Evolutionary conservation across 2,888 invertebrate species (phyloP), one percentile per base, ranked within the genome.

Genomic region (Eupithecia dodoneata): DNA sequence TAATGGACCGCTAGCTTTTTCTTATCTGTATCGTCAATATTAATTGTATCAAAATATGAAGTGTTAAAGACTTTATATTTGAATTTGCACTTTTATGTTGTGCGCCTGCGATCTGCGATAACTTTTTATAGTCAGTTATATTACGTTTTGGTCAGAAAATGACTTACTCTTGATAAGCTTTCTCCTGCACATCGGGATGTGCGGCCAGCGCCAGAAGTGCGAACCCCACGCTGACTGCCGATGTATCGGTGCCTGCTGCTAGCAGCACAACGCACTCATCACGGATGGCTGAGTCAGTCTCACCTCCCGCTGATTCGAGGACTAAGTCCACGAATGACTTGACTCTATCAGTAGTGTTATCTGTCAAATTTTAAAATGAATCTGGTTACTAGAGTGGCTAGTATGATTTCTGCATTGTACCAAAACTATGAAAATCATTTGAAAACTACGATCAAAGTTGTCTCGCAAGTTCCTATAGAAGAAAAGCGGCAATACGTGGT

Each of bases 211-310:
- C 80, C 1, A 85, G 66, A 0, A 84, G 67, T 0, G 82, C 80
- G 69, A 86, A 89, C 0, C 85, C 81, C 5, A 81, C 67, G 1
- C 83, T 86, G 0, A 86, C 87, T 0, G 90, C 88, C 0, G 87
- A 69, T 0, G 83, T 83, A 47, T 89, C 88, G 1, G 84, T 86
- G 1, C 87, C 86, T 2, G 87, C 87, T 3, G 84, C 10, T 4
- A 83, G 75, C 0, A 85, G 44, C 0, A 85, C 84, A 18, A 87
- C 75, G 0, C 79, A 73, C 45, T 89, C 86, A 69, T 90, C 86
- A 4, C 81, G 49, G 5, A 88, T 73, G 69, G 88, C 87, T 2
- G 85, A 4, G 55, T 59, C 59, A 1, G 3, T 59, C 18, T 86
- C 81, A 85, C 42, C n/a, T 7, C 3, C 42, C 7, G 44, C 44